Conservation (phyloP, 2,113 vertebrate genomes). For the Cariama cristata region DNA sequence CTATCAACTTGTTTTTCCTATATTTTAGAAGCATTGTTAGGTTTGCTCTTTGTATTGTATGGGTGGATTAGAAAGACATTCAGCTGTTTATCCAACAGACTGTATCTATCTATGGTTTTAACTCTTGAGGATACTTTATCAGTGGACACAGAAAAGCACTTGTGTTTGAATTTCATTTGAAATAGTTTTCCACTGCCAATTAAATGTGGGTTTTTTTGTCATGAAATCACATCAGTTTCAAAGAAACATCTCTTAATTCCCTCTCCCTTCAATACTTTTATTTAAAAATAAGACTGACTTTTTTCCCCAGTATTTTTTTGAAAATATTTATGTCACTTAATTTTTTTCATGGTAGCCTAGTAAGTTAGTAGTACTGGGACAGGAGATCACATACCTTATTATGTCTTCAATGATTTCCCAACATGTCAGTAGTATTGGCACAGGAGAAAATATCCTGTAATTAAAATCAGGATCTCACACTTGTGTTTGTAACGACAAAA, state of each 20-base stretch:
- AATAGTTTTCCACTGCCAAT: background rate
- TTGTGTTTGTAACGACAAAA: background rate
- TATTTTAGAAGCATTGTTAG: background rate
- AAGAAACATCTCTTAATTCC: background rate
- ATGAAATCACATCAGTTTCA: background rate
- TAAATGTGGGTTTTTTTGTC: background rate
- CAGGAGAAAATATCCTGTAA: background rate
- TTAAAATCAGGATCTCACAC: background rate
- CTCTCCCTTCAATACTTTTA: background rate
- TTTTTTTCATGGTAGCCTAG: background rate
- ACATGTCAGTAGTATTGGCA: background rate
- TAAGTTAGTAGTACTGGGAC: background rate
- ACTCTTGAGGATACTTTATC: background rate
- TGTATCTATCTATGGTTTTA: background rate
- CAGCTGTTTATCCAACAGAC: background rate
- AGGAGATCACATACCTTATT: background rate
- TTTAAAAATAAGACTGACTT: background rate
- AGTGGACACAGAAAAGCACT: background rate
- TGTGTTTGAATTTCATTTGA: background rate
- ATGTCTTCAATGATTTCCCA: background rate
- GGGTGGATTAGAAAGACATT: background rate
- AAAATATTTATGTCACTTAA: background rate
- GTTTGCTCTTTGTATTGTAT: background rate
- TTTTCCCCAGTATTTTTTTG: background rate
- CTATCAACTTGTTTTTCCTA: background rate